Conservation (phyloP, 1,140 invertebrate genomes). For the Diprion similis region DNA sequence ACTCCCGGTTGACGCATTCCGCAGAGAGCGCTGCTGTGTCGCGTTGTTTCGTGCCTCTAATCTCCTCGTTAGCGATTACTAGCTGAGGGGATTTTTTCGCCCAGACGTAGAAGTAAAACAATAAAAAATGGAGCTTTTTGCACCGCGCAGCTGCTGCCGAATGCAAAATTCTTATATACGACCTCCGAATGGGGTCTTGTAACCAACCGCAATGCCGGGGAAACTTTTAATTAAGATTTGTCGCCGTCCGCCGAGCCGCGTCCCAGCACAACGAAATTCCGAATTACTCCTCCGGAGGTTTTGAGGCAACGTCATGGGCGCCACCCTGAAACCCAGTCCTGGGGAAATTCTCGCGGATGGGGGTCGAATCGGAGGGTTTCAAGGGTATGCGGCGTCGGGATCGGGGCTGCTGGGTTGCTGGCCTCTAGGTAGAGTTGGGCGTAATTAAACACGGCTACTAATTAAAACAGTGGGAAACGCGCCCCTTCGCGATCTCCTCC, state of each 20-base stretch:
- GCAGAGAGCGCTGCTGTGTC: not conserved
- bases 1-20: slow-evolving; percentile 31
- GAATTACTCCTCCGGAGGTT: not conserved
- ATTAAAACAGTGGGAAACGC: slow-evolving; percentile 35
- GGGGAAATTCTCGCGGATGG: not conserved
- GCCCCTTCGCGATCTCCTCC: slow-evolving; percentile 17
- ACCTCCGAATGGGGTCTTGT: no score
- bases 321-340: not conserved
- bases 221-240: slow-evolving; percentile 18
- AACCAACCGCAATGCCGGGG: not conserved
- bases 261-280: not conserved
- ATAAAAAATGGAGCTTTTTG: no score
- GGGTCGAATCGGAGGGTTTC: not conserved
- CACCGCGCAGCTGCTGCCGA: no score
- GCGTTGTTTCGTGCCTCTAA: not conserved
- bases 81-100: no score
- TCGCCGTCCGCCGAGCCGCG: not conserved
- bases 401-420: slow-evolving; percentile 10
- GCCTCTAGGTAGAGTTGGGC: slow-evolving; percentile 30
- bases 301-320: not conserved
- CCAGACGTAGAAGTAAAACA: no score
- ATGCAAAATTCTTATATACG: no score
- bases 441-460: slow-evolving; percentile 41
- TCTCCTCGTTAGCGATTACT: not conserved
- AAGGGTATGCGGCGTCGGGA: slow-evolving; percentile 9